Conservation (phyloP, 2,113 vertebrate species). For the Pseudorectes ferrugineus region DNA sequence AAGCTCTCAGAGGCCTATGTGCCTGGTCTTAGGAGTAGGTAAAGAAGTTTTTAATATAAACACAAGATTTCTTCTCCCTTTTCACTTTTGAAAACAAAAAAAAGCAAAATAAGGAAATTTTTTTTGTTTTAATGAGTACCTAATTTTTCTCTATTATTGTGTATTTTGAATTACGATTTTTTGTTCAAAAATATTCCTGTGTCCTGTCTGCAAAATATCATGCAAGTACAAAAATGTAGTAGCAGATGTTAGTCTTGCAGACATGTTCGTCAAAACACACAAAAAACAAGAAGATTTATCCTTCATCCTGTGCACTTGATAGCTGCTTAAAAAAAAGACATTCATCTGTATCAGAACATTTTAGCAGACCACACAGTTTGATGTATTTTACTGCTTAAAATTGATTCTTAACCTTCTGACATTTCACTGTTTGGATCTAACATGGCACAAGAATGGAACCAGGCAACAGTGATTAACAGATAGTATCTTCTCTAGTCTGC, state of each 20-base stretch:
- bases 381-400: constrained; percentile 23
- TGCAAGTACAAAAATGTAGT: not conserved
- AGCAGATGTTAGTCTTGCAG: not conserved
- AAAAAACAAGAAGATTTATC: not conserved
- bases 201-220: not conserved
- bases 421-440: not conserved
- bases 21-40: not conserved
- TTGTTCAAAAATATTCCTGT: not conserved
- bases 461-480: not conserved
- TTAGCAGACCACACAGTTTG: not conserved
- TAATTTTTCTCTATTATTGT: not conserved
- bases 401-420: not conserved
- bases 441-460: not conserved
- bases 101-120: not conserved
- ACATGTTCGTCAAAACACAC: not conserved
- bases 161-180: not conserved
- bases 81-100: not conserved
- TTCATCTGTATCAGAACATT: not conserved
- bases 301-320: not conserved
- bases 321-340: not conserved
- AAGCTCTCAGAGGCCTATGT: fast-evolving
- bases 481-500: not conserved
- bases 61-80: not conserved
- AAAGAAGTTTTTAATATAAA: not conserved
- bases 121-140: not conserved